Percentiles rank a stretch among this genome's conserved stretches.
Conservation (phyloP, 2,113 vertebrate genomes). For the Donacobius atricapilla region DNA sequence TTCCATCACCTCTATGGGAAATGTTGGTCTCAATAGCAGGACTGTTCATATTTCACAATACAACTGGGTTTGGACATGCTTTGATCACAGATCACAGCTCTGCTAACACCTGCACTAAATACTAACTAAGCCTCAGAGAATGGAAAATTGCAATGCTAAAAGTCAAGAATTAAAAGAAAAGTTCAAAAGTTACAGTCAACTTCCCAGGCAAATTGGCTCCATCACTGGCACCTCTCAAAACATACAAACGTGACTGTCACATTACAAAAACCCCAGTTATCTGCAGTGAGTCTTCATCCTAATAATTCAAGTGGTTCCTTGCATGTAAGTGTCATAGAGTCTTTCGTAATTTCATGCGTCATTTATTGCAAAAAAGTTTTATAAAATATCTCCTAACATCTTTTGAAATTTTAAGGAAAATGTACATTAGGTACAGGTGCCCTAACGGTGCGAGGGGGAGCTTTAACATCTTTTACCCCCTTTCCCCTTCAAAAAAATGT, state of each 20-base stretch:
- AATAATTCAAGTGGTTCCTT: conserved; percentile 70
- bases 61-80: conserved; percentile 63
- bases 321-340: conserved; percentile 52
- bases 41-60: conserved; percentile 61
- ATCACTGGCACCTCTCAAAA: conserved; percentile 58
- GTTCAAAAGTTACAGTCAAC: conserved; percentile 64
- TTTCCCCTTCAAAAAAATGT: conserved; percentile 46
- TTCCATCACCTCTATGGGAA: conserved; percentile 48
- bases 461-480: conserved; percentile 14
- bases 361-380: conserved; percentile 81
- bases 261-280: conserved; percentile 64
- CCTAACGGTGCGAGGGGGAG: conserved; percentile 7
- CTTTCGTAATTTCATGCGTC: conserved; percentile 74
- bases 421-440: conserved; percentile 70
- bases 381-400: conserved; percentile 81
- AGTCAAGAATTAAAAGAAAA: conserved; percentile 69
- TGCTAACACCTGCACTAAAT: conserved; percentile 69
- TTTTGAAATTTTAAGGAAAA: conserved; percentile 70
- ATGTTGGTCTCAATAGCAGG: conserved; percentile 47
- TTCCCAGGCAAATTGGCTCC: conserved; percentile 65
- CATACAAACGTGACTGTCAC: conserved; percentile 62
- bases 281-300: conserved; percentile 66
- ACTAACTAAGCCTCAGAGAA: conserved; percentile 71
- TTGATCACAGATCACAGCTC: conserved; percentile 69
- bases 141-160: conserved; percentile 67